Evolutionary conservation across 2,113 vertebrate species (phyloP), one percentile per base, ranked within the genome.

Genomic region (Paramisgurnus dabryanus): DNA sequence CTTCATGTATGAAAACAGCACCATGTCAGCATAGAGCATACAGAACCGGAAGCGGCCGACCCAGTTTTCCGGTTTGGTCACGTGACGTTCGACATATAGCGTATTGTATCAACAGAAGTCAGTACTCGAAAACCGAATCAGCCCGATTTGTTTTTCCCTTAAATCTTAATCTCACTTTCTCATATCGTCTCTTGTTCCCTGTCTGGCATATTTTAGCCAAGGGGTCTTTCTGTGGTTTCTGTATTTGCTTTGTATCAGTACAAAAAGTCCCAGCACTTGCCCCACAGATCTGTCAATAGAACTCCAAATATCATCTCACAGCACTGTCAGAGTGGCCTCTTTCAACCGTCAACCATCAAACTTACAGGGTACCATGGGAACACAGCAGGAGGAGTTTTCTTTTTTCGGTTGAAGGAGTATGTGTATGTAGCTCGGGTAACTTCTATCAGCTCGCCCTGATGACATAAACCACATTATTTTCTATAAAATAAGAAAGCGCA

Each of bases 241-340:
- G 39, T 77, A 73, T 80, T 82, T 45, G 61, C 80, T 85, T 82
- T 82, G 80, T 72, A 80, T 61, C 12, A 10, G 66, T 72, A 72
- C 53, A 76, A 68, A 79, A 55, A 80, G 34, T 58, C 45, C 34
- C 53, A 60, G 17, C 45, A 68, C 43, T 64, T 49, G 22, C 34
- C 47, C 53, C 53, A 64, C 40, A 68, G 40, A 82, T 65, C n/a
- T 65, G 60, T 79, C 43, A 45, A 78, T 69, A 61, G 68, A 78
- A 82, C 61, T 27, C 61, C 76, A 80, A 67, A 73, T 55, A 76
- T 2, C 18, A 34, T 82, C 78, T 73, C 40, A 4, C 22, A 22
- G 55, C 45, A 60, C 57, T 22, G 18, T 9, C 9, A 73, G 67
- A 82, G n/a, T 41, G 8, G 7, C 58, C 27, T 40, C 45, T 84